Conservation (phyloP, 2,113 vertebrate species). For the Verasper variegatus region DNA sequence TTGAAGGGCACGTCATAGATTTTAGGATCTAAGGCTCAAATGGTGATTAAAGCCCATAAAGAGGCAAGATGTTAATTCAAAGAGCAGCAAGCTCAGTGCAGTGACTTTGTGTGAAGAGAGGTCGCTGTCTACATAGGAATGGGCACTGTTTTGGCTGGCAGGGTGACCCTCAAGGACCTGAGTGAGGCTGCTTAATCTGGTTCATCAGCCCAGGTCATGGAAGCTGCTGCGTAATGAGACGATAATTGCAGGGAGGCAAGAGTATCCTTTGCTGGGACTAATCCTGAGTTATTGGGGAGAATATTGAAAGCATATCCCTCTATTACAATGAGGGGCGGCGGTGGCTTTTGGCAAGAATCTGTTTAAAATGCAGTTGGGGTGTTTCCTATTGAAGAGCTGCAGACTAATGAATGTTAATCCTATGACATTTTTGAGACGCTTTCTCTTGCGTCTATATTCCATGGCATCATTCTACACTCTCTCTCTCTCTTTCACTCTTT, state of each 20-base stretch:
- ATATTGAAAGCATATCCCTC: slow-evolving; percentile 72
- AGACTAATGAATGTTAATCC: slow-evolving; percentile 79
- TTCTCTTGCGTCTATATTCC: slow-evolving; percentile 17
- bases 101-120: background rate
- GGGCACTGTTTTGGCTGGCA: background rate
- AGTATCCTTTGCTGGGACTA: slow-evolving; percentile 57
- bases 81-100: slow-evolving; percentile 6
- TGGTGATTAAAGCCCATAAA: slow-evolving; percentile 43
- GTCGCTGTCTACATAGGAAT: background rate
- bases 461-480: background rate
- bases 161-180: slow-evolving; percentile 44
- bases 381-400: slow-evolving; percentile 41
- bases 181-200: slow-evolving; percentile 63
- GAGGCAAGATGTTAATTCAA: slow-evolving; percentile 29
- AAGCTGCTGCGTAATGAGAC: slow-evolving; percentile 53
- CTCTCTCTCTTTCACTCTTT: background rate
- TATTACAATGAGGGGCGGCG: slow-evolving; percentile 54
- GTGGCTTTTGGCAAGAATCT: slow-evolving; percentile 57
- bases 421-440: slow-evolving; percentile 20
- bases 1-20: slow-evolving; percentile 32
- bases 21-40: slow-evolving; percentile 30
- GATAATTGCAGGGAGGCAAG: slow-evolving; percentile 55
- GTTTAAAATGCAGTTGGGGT: slow-evolving; percentile 72
- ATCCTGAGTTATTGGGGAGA: slow-evolving; percentile 68
- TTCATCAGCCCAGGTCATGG: slow-evolving; percentile 67